Conservation (phyloP, 2,888 invertebrate genomes). For the Drosophila colorata region DNA sequence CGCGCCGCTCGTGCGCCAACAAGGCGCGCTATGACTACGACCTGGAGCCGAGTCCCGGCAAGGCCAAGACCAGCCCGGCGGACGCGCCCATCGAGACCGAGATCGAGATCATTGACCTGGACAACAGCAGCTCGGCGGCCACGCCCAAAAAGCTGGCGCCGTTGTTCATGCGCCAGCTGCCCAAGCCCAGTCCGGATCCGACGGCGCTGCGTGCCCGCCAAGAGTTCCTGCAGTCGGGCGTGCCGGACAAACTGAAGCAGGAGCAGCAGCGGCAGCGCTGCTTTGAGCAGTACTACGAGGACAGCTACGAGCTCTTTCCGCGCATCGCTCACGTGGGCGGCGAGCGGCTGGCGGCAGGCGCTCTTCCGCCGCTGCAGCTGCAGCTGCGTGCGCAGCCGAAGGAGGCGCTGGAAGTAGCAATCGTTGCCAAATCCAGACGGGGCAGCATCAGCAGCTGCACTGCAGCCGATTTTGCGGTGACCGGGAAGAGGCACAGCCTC, state of each 20-base stretch:
- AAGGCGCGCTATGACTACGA: conserved; percentile 83
- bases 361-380: neutral
- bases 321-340: conserved; percentile 87
- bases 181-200: conserved; percentile 87
- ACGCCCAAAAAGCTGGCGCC: conserved; percentile 88
- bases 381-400: neutral
- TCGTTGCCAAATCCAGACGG: no score
- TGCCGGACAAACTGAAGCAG: conserved; percentile 88
- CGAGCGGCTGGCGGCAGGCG: neutral
- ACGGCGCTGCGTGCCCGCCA: conserved; percentile 88
- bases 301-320: conserved; percentile 87
- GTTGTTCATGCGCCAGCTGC: conserved; percentile 87
- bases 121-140: conserved; percentile 64
- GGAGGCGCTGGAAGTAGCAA: no score
- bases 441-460: conserved; percentile 65
- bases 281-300: conserved; percentile 52
- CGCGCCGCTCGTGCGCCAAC: conserved; percentile 80
- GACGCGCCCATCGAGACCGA: no score
- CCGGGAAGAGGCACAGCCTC: neutral
- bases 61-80: conserved; percentile 36
- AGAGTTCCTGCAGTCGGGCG: conserved; percentile 90
- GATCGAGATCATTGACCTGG: conserved; percentile 78
- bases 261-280: conserved; percentile 85
- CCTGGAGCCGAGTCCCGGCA: conserved; percentile 69
- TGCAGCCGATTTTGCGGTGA: conserved; percentile 44